Base-by-base conservation (phyloP, 1,140 invertebrate species). In the Drepana arcuata region DNA sequence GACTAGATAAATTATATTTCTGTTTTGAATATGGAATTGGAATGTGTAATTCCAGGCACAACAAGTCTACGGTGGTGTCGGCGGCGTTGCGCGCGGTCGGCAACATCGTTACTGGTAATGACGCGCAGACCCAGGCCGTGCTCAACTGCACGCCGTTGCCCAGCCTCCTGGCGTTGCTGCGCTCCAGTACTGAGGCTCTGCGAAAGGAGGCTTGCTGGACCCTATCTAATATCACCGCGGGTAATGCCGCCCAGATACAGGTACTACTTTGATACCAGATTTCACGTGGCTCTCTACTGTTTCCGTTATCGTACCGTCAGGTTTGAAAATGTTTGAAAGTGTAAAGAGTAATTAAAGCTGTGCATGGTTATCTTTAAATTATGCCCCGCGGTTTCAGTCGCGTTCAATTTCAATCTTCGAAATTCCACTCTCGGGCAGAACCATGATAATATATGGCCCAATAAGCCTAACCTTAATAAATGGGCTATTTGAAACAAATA, bases 171-270 rank as follows among this genome's bases (percentile, higher is more conserved):
- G 90, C 93, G 66, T 84, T 99, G 15, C 85, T 99, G 27, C 87
- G 86, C 27, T 92, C 91, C 5, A 65, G 86, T 21, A 93, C 93
- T 58, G 97, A 99, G 81, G 89, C 91, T 14, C 91, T 98, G 28
- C 88, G 93, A 33, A 99, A 99, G 86, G 97, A 99, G 83, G 95
- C 96, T 3, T 98, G 96, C 71, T 99, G 97, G 97, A 98, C 97
- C 26, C 92, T 99, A 48, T 98, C 96, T 23, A 99, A 99, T 83
- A 98, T 99, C 33, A 98, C 97, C 2, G 97, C 97, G 34, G 97
- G 97, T 30, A 99, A 98, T 84, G 88, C 93, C 29, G 88, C 91
- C 55, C 97, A 99, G 85, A 69, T 71, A 46, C 70, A 72, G 62
- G 66, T 71, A 25, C 2, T 4, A 1, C 11, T 24, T 21, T n/a